Percentiles rank a stretch among this genome's conserved stretches.
Conservation (phyloP, 1,140 invertebrate genomes). For the Adelges cooleyi region DNA sequence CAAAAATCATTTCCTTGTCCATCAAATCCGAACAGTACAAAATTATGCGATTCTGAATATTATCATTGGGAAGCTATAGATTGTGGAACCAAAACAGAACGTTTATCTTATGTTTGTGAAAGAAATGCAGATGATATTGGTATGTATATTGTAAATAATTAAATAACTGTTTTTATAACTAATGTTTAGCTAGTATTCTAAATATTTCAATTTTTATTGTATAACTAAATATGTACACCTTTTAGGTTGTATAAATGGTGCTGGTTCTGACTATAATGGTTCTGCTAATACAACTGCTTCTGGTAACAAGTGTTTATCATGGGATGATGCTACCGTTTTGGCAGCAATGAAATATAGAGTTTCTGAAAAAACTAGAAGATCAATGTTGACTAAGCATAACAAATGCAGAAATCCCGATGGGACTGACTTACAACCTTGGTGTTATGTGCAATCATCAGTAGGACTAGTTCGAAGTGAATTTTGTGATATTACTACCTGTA, state of each 20-base stretch:
- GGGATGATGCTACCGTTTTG: slow-evolving; percentile 39
- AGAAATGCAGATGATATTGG: slow-evolving; percentile 43
- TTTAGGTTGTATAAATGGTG: slow-evolving; percentile 43
- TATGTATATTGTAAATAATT: slow-evolving; percentile 33
- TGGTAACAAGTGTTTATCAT: slow-evolving; percentile 43
- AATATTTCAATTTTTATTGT: too few species aligned
- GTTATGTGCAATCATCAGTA: slow-evolving; percentile 37
- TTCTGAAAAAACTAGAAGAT: slow-evolving; percentile 34
- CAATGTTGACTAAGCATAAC: slow-evolving; percentile 41
- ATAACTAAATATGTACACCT: slow-evolving; percentile 24
- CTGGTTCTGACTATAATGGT: slow-evolving; percentile 43
- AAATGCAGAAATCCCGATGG: slow-evolving; percentile 47
- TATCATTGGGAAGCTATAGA: slow-evolving; percentile 46
- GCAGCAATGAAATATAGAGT: slow-evolving; percentile 37
- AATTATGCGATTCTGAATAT: slow-evolving; percentile 40
- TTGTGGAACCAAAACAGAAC: slow-evolving; percentile 39
- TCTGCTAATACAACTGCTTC: slow-evolving; percentile 42
- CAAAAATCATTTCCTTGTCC: slow-evolving; percentile 41
- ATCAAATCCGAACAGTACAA: slow-evolving; percentile 30
- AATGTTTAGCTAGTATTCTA: too few species aligned
- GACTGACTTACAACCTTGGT: slow-evolving; percentile 46
- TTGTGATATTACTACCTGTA: slow-evolving; percentile 46
- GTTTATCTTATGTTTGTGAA: slow-evolving; percentile 44
- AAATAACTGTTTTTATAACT: too few species aligned
- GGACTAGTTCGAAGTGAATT: slow-evolving; percentile 39